phyloP scores from a whole-genome alignment of 2,113 vertebrate genomes.

The Fulica atra region DNA sequence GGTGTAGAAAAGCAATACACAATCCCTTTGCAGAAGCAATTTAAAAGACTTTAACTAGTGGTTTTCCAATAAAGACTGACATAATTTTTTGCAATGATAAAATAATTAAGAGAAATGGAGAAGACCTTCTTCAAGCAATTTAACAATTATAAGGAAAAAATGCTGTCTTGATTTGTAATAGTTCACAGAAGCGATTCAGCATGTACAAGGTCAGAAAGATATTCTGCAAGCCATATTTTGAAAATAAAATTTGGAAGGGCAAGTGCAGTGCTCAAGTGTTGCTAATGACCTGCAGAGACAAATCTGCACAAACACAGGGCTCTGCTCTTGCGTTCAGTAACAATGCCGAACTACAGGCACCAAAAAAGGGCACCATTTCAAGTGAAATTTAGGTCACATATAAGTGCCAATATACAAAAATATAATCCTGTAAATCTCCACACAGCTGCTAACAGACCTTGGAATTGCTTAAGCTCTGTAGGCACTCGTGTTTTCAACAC shows the following conservation, averaged over 20 bases:
- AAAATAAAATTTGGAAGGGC: not conserved
- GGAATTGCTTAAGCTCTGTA: not conserved
- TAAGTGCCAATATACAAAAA: not conserved
- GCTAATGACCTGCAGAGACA: not conserved
- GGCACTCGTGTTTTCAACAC: not conserved
- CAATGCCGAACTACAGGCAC: not conserved
- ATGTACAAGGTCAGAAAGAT: not conserved
- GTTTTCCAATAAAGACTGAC: slow-evolving; percentile 7
- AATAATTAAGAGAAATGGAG: slow-evolving; percentile 12
- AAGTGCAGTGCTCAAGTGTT: not conserved
- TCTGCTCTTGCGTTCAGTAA: not conserved
- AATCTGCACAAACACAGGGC: not conserved
- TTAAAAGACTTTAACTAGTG: slow-evolving; percentile 17
- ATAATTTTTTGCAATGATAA: not conserved
- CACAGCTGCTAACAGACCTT: not conserved
- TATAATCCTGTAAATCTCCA: not conserved
- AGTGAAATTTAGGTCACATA: not conserved
- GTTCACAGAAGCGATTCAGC: not conserved
- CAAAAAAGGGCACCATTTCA: not conserved
- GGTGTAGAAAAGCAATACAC: not conserved
- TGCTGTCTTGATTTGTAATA: not conserved
- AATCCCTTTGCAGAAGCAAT: not conserved
- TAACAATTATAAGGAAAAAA: not conserved
- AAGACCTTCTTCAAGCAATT: not conserved
- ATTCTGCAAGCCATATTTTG: not conserved